Evolutionary conservation across 2,888 invertebrate genomes (phyloP), one percentile per base, ranked within the genome.

Genomic region (Trissoscelio sp.): DNA sequence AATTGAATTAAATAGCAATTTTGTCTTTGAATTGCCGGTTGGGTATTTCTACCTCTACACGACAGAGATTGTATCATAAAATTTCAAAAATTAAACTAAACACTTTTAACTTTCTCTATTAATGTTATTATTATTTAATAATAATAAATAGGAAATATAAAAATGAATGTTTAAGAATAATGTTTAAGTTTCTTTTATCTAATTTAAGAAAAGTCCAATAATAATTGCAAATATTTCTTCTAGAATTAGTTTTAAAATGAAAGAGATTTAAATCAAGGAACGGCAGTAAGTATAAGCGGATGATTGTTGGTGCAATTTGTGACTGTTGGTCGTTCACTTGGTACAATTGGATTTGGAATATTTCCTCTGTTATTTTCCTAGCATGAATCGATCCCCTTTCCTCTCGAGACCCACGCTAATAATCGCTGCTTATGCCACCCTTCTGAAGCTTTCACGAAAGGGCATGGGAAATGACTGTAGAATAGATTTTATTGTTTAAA

Each of bases 301-400:
- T 60, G 72, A 70, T 70, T 58, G 48, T 60, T 51, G 60, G 24
- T 34, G 67, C 67, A 77, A 77, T 77, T 77, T 67, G 67, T 20
- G 69, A 70, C 58, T 70, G 55, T 51, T 69, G 53, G 69, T 39
- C 64, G 55, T 64, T 78, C 78, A 64, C 66, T 55, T 39, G 67
- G 73, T 79, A 69, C 67, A 62, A 67, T 60, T 73, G 60, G 73
- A 79, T 73, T 79, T 62, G 58, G 39, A 73, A 73, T 62, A 73
- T 79, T 67, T 72, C 79, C 79, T 72, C 66, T 48, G 72, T 60
- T 73, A 72, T 57, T 79, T 79, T 73, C 62, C 79, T 79, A 31
- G 67, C 73, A 48, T 16, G 66, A 57, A 79, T 73, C 79, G 79
- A 79, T 79, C 73, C 73, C 73, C 57, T 60, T 79, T 60, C 53